Conservation (phyloP, 2,113 vertebrate species). For the Gavia stellata region DNA sequence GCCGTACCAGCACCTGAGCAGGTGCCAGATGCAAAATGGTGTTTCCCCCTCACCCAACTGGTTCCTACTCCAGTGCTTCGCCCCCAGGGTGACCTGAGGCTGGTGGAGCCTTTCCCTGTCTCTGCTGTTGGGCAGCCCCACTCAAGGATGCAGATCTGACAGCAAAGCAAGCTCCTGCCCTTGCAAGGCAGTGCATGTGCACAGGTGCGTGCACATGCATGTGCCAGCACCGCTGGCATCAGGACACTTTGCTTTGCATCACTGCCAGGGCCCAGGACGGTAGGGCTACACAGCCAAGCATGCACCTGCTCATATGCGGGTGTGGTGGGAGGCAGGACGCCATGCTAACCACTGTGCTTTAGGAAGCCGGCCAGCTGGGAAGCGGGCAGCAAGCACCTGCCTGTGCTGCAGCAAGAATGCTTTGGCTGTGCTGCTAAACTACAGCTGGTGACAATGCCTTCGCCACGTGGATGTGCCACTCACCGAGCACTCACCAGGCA, state of each 20-base stretch:
- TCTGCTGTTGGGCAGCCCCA: background rate
- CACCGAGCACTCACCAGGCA: background rate
- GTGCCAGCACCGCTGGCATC: background rate
- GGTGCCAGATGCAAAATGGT: background rate
- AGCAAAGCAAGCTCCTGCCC: background rate
- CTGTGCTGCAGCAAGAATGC: background rate
- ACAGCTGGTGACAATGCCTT: background rate
- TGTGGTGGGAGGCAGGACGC: background rate
- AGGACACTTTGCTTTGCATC: rapidly evolving
- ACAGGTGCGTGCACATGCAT: rapidly evolving
- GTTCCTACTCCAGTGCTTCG: background rate
- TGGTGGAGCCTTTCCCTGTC: background rate
- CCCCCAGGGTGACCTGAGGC: background rate
- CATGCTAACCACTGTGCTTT: rapidly evolving
- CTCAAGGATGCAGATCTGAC: background rate
- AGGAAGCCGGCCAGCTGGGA: background rate
- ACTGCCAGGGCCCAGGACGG: background rate
- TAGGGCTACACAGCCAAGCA: background rate
- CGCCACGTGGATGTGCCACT: background rate
- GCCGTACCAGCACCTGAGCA: background rate
- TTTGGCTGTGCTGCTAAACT: background rate
- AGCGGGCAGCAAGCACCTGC: background rate
- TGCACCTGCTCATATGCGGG: rapidly evolving
- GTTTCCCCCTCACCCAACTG: background rate
- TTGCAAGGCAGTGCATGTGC: rapidly evolving